phyloP scores from a whole-genome alignment of 2,113 vertebrate species.

The Ictalurus furcatus region DNA sequence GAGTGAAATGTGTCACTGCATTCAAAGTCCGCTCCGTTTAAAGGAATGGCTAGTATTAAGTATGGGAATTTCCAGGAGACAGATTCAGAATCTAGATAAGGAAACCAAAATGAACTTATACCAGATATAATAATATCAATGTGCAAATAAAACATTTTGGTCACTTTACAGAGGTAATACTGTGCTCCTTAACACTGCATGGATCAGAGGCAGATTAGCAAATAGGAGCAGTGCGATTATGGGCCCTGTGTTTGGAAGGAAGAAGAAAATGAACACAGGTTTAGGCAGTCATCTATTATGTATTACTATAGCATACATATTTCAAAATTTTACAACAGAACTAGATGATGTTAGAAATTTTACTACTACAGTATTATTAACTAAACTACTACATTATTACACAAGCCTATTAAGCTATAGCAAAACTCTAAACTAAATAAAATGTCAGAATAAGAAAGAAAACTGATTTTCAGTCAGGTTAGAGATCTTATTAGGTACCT shows the following conservation, averaged over 20 bases:
- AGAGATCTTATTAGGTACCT: slow-evolving; percentile 59
- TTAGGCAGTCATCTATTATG: not conserved
- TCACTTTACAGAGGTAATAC: slow-evolving; percentile 7
- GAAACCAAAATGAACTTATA: not conserved
- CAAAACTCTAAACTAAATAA: slow-evolving; percentile 14
- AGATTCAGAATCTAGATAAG: not conserved
- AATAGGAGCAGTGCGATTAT: slow-evolving; percentile 44
- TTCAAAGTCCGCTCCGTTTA: not conserved
- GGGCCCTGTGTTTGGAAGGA: slow-evolving; percentile 47
- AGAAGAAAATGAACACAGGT: not conserved
- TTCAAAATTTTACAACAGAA: not conserved
- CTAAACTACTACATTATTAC: not conserved
- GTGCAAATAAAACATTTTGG: slow-evolving; percentile 16
- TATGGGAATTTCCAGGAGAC: not conserved
- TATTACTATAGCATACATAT: not conserved
- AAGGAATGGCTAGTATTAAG: not conserved
- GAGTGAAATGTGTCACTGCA: not conserved
- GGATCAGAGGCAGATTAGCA: slow-evolving; percentile 45
- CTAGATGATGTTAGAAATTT: not conserved
- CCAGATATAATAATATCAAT: slow-evolving; percentile 1
- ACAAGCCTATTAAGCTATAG: not conserved
- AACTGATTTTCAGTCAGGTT: not conserved
- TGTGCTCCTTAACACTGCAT: slow-evolving; percentile 4
- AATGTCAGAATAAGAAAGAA: not conserved
- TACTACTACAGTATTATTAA: not conserved